Evolutionary conservation across 2,113 vertebrate species (phyloP).

Genomic region (Zeus faber): DNA sequence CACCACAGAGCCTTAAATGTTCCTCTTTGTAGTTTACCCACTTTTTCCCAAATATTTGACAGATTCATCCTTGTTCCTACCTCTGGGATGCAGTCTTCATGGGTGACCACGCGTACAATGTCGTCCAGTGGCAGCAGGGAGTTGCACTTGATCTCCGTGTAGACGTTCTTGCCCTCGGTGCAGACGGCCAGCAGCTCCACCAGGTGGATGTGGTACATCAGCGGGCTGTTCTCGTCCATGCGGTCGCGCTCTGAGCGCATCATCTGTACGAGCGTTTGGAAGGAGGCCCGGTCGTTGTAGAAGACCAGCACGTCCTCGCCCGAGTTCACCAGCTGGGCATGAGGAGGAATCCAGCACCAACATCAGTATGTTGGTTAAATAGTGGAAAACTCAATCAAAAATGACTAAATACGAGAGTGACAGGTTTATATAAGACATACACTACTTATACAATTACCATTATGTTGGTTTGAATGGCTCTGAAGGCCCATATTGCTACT

Average conservation of each 20-base stretch:
- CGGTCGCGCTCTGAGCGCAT: constrained; percentile 95
- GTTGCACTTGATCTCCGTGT: constrained; percentile 99
- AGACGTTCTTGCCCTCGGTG: constrained; percentile 98
- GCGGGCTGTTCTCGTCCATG: constrained; percentile 93
- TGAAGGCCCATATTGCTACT: too few relatives aligned
- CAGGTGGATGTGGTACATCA: constrained; percentile 98
- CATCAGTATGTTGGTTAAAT: too few relatives aligned
- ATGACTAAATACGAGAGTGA: too few relatives aligned
- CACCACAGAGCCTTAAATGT: too few relatives aligned
- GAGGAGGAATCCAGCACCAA: background rate
- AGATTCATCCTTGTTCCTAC: constrained; percentile 61
- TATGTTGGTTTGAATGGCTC: too few relatives aligned
- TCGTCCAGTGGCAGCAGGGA: constrained; percentile 95
- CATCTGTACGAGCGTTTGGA: constrained; percentile 97
- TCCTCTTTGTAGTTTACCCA: too few relatives aligned
- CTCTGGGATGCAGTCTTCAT: constrained; percentile 98
- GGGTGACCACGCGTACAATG: constrained; percentile 95
- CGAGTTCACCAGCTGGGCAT: constrained; percentile 86
- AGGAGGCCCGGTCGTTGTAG: constrained; percentile 97
- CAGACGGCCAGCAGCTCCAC: constrained; percentile 95
- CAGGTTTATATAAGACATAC: too few relatives aligned
- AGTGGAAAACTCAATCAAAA: too few relatives aligned
- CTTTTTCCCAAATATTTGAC: too few relatives aligned
- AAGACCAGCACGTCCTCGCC: constrained; percentile 97
- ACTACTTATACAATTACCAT: too few relatives aligned